Base-by-base conservation (phyloP, 2,113 vertebrate species). In the Chaetops frenatus region DNA sequence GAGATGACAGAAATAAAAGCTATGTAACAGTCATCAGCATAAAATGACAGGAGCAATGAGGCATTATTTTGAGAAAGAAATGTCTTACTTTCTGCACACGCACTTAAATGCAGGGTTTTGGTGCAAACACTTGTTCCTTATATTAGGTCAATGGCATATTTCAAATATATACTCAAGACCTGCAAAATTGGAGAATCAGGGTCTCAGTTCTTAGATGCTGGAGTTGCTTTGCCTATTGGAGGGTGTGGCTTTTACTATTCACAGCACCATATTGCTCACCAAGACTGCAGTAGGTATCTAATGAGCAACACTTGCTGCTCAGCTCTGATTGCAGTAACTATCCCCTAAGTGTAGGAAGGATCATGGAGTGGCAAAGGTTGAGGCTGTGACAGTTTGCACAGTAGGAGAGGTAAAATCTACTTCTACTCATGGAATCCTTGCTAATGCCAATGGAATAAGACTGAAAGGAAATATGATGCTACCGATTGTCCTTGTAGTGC, bases 401-500 rank as follows among this genome's bases (percentile, higher is more conserved):
- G 31, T 28, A 62, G 61, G 33, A 73, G 9, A 56, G 24, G 35
- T 21, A 62, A 38, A 84, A 62, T 24, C 56, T 85, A 22, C 56
- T 69, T 53, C 0, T 0, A n/a, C n/a, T n/a, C 1, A 0, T 25
- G 56, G 38, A 86, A 51, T 56, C 38, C 25, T 29, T 57, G 28
- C 40, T 50, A 50, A 28, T 11, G 73, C 8, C 19, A 50, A 19
- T 23, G 19, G 58, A 73, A 70, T 58, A 78, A 84, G 88, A 67
- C 17, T 64, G 48, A 74, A 89, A 74, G n/a, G 5, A 70, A 87
- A 40, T 15, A 23, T 16, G 31, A 17, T 28, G 13, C 14, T 74
- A 47, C 27, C 0, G 0, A 7, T n/a, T n/a, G 22, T 66, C 23
- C 25, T 57, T 42, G 42, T 19, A 60, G 58, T 18, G 35, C 21